Evolutionary conservation across 2,888 invertebrate species (phyloP).

Genomic region (Eupithecia vulgata): DNA sequence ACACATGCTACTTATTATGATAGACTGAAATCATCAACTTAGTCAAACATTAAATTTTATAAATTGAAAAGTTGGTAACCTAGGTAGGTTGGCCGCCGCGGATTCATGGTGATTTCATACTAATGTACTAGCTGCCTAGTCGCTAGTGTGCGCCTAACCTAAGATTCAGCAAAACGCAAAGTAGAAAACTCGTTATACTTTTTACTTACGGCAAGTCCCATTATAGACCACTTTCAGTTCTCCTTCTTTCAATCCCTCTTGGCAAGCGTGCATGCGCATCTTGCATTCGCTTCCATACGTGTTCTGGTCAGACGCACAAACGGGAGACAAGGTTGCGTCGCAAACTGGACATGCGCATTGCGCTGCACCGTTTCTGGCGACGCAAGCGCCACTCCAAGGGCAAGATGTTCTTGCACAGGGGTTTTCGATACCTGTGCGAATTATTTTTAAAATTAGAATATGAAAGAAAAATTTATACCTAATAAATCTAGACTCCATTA

Average conservation of each 20-base stretch:
- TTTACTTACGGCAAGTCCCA: constrained; percentile 78
- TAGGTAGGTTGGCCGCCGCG: too few species aligned
- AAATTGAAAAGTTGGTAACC: too few species aligned
- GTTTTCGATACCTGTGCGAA: constrained; percentile 77
- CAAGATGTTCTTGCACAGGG: constrained; percentile 85
- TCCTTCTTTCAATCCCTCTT: constrained; percentile 86
- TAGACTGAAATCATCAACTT: too few species aligned
- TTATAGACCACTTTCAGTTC: constrained; percentile 86
- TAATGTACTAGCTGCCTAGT: too few species aligned
- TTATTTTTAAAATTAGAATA: background rate
- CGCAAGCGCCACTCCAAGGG: constrained; percentile 87
- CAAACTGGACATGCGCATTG: constrained; percentile 89
- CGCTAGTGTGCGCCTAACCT: too few species aligned
- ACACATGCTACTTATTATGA: too few species aligned
- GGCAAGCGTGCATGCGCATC: constrained; percentile 91
- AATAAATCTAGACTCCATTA: background rate
- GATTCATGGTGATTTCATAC: too few species aligned
- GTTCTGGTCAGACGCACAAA: constrained; percentile 90
- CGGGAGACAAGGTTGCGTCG: constrained; percentile 89
- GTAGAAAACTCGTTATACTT: background rate
- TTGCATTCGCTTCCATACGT: constrained; percentile 93
- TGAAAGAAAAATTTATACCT: too few species aligned
- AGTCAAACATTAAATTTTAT: too few species aligned
- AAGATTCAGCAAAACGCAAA: background rate
- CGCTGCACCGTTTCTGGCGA: constrained; percentile 85